Percentiles rank a stretch among this genome's conserved stretches.
Evolutionary conservation across 2,888 invertebrate genomes (phyloP).

Genomic region (Conops quadrifasciatus): DNA sequence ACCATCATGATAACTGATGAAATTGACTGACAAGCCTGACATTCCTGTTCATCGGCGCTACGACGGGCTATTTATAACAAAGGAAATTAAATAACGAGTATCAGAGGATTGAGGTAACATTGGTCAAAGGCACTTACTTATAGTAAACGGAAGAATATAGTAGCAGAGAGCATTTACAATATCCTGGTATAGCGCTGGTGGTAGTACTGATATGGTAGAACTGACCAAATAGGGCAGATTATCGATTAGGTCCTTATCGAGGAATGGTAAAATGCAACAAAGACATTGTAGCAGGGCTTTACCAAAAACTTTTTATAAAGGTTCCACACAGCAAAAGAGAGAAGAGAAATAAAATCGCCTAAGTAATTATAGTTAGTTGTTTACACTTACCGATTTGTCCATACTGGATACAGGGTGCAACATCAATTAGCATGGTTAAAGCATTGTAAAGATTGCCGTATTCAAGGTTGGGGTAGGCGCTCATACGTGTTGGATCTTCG

Average conservation of each 20-base stretch:
- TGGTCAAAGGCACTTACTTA: conserved; percentile 70
- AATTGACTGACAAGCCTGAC: conserved; percentile 83
- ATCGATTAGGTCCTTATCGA: conserved; percentile 96
- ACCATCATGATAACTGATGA: conserved; percentile 97
- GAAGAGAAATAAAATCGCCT: too few species aligned
- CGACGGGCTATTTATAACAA: conserved; percentile 69
- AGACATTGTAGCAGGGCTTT: conserved; percentile 92
- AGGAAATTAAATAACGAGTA: background rate
- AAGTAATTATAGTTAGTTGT: background rate
- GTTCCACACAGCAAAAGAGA: background rate
- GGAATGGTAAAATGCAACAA: conserved; percentile 93
- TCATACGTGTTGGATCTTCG: conserved; percentile 85
- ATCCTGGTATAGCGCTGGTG: conserved; percentile 89
- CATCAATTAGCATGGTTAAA: conserved; percentile 80
- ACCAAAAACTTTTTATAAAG: conserved; percentile 80
- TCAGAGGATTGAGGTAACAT: too few species aligned
- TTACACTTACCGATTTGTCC: conserved; percentile 77
- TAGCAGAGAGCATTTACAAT: conserved; percentile 94
- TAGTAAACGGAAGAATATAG: conserved; percentile 94
- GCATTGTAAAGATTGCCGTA: conserved; percentile 96
- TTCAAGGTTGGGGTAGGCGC: conserved; percentile 94
- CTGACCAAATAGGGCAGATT: conserved; percentile 94
- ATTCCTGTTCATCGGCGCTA: conserved; percentile 76
- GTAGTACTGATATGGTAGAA: conserved; percentile 92
- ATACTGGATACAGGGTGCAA: conserved; percentile 90